Evolutionary conservation across 2,888 invertebrate species (phyloP).

Genomic region (Linyphia triangularis): DNA sequence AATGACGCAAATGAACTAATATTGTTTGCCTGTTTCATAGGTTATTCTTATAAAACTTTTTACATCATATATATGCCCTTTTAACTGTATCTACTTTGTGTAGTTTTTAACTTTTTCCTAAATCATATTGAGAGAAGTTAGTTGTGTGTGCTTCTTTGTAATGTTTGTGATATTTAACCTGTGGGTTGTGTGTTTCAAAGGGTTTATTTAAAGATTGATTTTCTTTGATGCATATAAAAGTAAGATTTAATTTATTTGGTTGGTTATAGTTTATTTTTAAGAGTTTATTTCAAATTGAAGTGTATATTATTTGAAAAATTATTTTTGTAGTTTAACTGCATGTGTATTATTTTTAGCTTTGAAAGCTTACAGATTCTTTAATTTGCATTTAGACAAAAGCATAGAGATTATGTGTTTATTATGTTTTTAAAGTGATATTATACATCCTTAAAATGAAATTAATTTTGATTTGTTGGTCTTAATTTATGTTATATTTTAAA

Average conservation of each 20-base stretch:
- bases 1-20: not conserved
- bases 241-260: not conserved
- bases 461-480: not conserved
- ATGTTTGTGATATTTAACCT: slow-evolving; percentile 14
- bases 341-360: slow-evolving; percentile 2
- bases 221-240: not conserved
- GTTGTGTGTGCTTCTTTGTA: not conserved
- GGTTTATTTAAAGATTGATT: not conserved
- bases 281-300: not conserved
- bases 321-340: not conserved
- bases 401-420: not conserved
- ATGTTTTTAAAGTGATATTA: not conserved
- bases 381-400: not conserved
- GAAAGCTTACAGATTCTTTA: not conserved
- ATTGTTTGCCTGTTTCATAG: too few species aligned
- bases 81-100: not conserved
- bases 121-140: not conserved
- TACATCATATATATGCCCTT: not conserved
- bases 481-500: not conserved
- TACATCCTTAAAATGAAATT: not conserved
- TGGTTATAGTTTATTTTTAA: not conserved
- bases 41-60: not conserved
- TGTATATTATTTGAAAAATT: not conserved
- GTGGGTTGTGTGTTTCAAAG: slow-evolving; percentile 5
- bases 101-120: not conserved